Percentiles rank a stretch among this genome's conserved stretches.
These are phyloP conservation scores for Gobio occitaniae DNA, from an alignment of 2,797 vertebrate genomes.

Conservation along the genomic window DNA sequence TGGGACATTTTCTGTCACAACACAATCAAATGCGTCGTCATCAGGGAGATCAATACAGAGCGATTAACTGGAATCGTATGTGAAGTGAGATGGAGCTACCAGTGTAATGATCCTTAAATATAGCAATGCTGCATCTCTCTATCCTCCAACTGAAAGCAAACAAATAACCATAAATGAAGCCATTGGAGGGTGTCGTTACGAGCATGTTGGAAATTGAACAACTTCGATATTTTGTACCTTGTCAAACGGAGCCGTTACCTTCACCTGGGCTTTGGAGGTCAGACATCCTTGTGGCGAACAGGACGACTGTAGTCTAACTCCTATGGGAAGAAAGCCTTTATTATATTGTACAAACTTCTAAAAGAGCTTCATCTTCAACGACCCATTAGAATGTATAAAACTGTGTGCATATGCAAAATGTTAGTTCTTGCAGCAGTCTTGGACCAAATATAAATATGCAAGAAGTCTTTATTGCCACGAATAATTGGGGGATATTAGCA, in stretches of 20 bases:
- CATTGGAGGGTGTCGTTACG: not conserved
- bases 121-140: not conserved
- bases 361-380: constrained; percentile 49
- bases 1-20: constrained; percentile 69
- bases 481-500: constrained; percentile 81
- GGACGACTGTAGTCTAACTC: not conserved
- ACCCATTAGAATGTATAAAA: constrained; percentile 46
- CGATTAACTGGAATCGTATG: constrained; percentile 49
- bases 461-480: constrained; percentile 67
- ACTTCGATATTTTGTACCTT: constrained; percentile 28
- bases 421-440: constrained; percentile 69
- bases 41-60: constrained; percentile 54
- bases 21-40: constrained; percentile 59
- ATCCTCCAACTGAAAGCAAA: constrained; percentile 15
- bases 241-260: not conserved
- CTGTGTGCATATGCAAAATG: constrained; percentile 58
- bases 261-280: constrained; percentile 30
- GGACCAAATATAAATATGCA: constrained; percentile 78
- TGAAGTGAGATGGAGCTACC: not conserved
- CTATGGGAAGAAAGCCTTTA: constrained; percentile 5
- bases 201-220: not conserved
- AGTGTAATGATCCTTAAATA: constrained; percentile 10
- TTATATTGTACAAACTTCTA: constrained; percentile 12
- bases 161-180: constrained; percentile 24
- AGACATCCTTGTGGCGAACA: not conserved